Conservation (phyloP, 1,140 invertebrate genomes). For the Nylanderia fulva region DNA sequence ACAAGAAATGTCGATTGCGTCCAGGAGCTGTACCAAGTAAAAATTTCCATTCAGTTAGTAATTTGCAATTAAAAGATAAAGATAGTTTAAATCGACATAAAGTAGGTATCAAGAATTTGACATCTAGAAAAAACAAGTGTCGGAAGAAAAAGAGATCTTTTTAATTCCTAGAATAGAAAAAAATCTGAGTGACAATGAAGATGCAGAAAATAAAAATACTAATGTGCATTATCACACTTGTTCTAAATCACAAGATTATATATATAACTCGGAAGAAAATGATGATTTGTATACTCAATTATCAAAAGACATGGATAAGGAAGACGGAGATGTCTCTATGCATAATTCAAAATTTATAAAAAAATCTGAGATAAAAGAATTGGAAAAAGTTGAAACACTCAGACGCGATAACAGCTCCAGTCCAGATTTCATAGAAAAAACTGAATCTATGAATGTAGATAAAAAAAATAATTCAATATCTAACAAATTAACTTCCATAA, state of each 20-base stretch:
- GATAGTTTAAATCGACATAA: slow-evolving; percentile 30
- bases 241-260: neutral
- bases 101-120: neutral
- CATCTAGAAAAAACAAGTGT: slow-evolving; percentile 49
- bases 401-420: neutral
- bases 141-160: slow-evolving; percentile 59
- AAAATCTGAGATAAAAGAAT: slow-evolving; percentile 12
- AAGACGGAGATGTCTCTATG: neutral
- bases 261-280: neutral
- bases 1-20: slow-evolving; percentile 83
- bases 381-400: neutral
- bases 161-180: slow-evolving; percentile 71
- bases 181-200: neutral
- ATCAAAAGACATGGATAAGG: neutral
- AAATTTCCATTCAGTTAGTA: slow-evolving; percentile 51
- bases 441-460: neutral
- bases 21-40: slow-evolving; percentile 79
- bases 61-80: slow-evolving; percentile 25
- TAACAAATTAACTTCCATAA: neutral
- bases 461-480: neutral
- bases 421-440: neutral
- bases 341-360: neutral
- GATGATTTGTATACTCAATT: neutral
- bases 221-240: neutral
- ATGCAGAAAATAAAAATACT: slow-evolving; percentile 14